Percentiles rank a stretch among this genome's conserved stretches.
Evolutionary conservation across 2,888 invertebrate species (phyloP).

Genomic region (Macropis europaea): DNA sequence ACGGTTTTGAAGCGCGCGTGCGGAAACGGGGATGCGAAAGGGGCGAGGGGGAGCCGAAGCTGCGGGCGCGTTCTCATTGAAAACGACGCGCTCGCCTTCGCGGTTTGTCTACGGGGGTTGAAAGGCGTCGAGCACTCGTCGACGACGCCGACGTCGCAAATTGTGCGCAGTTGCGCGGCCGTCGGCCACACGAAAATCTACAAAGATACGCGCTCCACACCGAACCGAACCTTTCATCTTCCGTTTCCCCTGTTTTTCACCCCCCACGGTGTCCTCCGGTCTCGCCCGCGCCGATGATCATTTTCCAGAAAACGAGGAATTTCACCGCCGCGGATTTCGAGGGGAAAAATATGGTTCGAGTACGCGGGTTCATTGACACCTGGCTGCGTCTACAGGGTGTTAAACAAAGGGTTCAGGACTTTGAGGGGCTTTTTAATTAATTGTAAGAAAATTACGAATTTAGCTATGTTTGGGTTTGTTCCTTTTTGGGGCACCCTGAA

Average conservation of each 20-base stretch:
- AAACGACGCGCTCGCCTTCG: neutral
- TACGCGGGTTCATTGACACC: too few relatives aligned
- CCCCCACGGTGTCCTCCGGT: neutral
- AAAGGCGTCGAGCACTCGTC: constrained; percentile 33
- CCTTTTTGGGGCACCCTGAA: too few relatives aligned
- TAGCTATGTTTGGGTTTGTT: too few relatives aligned
- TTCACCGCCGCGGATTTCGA: too few relatives aligned
- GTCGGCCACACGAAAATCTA: constrained; percentile 23
- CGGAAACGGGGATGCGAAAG: neutral
- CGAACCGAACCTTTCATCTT: constrained; percentile 13
- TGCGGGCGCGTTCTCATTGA: constrained; percentile 1
- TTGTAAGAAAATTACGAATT: too few relatives aligned
- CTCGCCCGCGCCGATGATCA: neutral
- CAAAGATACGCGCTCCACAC: neutral
- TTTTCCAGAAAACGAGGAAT: too few relatives aligned
- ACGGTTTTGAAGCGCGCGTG: neutral
- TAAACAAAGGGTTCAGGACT: too few relatives aligned
- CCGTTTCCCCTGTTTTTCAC: neutral
- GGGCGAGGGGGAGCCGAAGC: neutral
- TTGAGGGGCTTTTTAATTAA: too few relatives aligned
- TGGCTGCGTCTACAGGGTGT: too few relatives aligned
- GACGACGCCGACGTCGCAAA: constrained; percentile 26
- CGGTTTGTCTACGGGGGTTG: neutral
- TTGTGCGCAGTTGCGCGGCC: constrained; percentile 20
- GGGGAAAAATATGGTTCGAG: too few relatives aligned